phyloP scores from a whole-genome alignment of 2,888 invertebrate genomes.

The Heliconius ismenius region DNA sequence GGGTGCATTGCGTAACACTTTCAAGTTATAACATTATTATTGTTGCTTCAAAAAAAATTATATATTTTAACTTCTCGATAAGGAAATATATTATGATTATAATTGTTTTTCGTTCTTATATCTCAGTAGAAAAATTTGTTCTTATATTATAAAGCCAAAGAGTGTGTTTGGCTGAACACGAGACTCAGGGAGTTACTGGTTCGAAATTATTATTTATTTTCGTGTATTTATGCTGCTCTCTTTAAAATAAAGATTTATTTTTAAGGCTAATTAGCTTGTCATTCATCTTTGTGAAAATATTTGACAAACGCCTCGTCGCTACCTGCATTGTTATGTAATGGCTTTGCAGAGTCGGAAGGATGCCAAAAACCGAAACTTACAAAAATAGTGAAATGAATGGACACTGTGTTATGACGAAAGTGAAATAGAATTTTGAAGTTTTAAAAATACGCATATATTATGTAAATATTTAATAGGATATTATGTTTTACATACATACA shows the following conservation, averaged over 20 bases:
- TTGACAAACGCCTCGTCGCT: constrained; percentile 40
- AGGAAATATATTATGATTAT: too few species aligned
- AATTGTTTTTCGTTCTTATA: too few species aligned
- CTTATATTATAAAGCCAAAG: too few species aligned
- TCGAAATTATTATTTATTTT: too few species aligned
- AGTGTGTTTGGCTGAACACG: too few species aligned
- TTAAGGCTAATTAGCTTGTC: constrained; percentile 6
- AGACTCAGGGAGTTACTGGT: too few species aligned
- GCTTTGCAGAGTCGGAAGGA: constrained; percentile 67
- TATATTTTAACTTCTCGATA: too few species aligned
- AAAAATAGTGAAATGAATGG: constrained; percentile 49
- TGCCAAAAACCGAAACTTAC: constrained; percentile 67
- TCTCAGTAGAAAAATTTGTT: too few species aligned
- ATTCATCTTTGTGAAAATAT: not conserved
- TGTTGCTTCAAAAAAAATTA: too few species aligned
- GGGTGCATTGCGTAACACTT: too few species aligned
- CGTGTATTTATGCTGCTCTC: too few species aligned
- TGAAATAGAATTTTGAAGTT: not conserved
- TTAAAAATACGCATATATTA: not conserved
- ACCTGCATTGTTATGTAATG: constrained; percentile 76
- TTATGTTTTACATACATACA: not conserved
- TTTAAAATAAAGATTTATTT: not conserved
- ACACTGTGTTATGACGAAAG: constrained; percentile 37
- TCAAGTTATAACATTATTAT: too few species aligned
- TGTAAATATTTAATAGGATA: not conserved